phyloP scores from a whole-genome alignment of 2,113 vertebrate species.

The Aix galericulata region DNA sequence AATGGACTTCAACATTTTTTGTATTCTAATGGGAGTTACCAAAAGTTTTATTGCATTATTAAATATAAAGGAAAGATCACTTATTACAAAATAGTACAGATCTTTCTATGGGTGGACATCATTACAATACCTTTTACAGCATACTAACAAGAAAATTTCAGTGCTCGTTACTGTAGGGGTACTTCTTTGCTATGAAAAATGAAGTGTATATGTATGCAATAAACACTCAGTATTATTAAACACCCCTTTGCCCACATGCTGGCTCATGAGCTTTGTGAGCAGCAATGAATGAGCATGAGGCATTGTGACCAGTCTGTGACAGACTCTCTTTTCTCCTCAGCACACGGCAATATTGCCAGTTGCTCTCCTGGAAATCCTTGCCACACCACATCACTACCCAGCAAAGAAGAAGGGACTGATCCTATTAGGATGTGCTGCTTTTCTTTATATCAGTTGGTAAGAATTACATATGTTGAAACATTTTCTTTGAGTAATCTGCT shows the following conservation, averaged over 20 bases:
- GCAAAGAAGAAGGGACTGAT: conserved; percentile 70
- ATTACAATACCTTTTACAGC: neutral
- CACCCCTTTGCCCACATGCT: neutral
- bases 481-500: neutral
- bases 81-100: neutral
- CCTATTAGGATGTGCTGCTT: neutral
- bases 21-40: neutral
- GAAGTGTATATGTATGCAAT: neutral
- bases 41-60: neutral
- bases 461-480: neutral
- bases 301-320: neutral
- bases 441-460: conserved; percentile 77
- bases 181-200: neutral
- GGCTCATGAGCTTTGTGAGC: neutral
- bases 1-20: neutral
- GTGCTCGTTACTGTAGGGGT: neutral
- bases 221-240: neutral
- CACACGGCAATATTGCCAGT: conserved; percentile 72
- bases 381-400: conserved; percentile 68
- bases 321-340: conserved; percentile 50
- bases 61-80: neutral
- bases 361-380: conserved; percentile 67
- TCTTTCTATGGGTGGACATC: neutral
- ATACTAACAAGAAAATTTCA: neutral
- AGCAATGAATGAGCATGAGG: accelerated